A percentile compares a stretch with the other conserved stretches of the same genome.
These are phyloP conservation scores for Apamea epomidion DNA, from an alignment of 2,888 invertebrate species.

Conservation along the genomic window DNA sequence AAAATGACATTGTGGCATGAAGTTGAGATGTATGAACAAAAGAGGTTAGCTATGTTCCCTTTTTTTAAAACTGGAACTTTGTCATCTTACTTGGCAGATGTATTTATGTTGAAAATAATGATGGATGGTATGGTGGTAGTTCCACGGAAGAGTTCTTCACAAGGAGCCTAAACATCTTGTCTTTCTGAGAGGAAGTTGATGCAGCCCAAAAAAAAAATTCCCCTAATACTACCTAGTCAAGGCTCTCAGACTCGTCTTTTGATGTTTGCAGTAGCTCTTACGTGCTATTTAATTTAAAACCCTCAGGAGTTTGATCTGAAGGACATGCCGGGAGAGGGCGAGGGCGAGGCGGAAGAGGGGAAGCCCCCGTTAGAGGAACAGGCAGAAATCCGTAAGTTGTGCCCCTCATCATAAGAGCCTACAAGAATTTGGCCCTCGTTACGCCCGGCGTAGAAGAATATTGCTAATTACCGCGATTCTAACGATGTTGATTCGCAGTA, in stretches of 20 bases:
- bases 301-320: constrained; percentile 84
- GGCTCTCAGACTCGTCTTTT: too few relatives aligned
- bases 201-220: not conserved
- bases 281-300: not conserved
- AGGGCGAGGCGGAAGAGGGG: constrained; percentile 74
- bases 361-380: constrained; percentile 75
- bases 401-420: not conserved
- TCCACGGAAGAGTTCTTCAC: not conserved
- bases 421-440: not conserved
- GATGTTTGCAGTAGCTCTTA: not conserved
- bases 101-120: not conserved
- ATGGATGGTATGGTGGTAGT: too few relatives aligned
- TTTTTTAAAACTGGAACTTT: not conserved
- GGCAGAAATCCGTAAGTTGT: constrained; percentile 61
- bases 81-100: not conserved
- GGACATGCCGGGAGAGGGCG: constrained; percentile 88
- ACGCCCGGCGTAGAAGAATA: not conserved
- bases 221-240: not conserved
- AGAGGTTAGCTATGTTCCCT: not conserved
- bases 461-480: not conserved
- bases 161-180: not conserved
- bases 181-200: not conserved
- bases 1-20: not conserved
- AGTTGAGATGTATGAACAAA: not conserved
- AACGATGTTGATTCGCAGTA: not conserved